phyloP scores from a whole-genome alignment of 2,113 vertebrate genomes.

The Litocranius walleri region DNA sequence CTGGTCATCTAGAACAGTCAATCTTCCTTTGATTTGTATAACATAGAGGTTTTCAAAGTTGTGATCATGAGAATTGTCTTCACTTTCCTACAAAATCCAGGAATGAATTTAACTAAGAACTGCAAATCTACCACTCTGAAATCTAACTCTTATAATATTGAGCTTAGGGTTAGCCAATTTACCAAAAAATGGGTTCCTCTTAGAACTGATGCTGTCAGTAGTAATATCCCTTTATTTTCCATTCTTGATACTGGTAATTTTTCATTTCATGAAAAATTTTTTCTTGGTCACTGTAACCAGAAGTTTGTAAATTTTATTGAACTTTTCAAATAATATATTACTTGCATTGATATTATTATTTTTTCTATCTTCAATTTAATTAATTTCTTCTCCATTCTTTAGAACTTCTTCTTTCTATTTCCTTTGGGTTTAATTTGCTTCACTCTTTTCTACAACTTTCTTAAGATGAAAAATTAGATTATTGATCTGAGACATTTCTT shows the following conservation, averaged over 20 bases:
- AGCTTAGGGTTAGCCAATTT: not conserved
- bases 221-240: not conserved
- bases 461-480: not conserved
- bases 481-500: not conserved
- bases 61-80: not conserved
- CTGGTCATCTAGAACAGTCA: not conserved
- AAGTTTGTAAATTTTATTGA: not conserved
- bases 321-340: not conserved
- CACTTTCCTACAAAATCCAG: not conserved
- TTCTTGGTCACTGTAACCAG: not conserved
- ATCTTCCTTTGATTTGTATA: not conserved
- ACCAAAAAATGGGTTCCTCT: not conserved
- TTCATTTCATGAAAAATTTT: not conserved
- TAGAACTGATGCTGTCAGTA: not conserved
- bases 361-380: not conserved
- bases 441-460: not conserved
- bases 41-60: not conserved
- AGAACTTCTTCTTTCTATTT: not conserved
- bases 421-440: not conserved
- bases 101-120: not conserved
- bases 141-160: not conserved
- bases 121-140: not conserved
- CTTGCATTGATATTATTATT: not conserved
- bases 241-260: not conserved
- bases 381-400: not conserved